Evolutionary conservation across 2,113 vertebrate genomes (phyloP).

Genomic region (Pollachius pollachius): DNA sequence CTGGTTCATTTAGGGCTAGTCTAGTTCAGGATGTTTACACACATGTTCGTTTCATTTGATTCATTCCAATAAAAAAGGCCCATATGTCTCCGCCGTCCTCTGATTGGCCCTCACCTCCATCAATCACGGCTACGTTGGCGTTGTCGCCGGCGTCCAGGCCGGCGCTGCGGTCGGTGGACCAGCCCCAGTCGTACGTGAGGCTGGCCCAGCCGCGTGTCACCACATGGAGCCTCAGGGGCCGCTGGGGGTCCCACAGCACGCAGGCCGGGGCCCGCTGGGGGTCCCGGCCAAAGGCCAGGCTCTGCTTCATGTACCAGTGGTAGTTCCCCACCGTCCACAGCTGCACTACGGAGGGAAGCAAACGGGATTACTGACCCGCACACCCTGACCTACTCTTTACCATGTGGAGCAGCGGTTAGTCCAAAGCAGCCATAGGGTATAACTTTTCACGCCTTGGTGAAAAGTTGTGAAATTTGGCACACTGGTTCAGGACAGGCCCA

Average conservation of each 20-base stretch:
- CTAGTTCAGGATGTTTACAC: too few species aligned
- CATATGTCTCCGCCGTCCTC: not conserved
- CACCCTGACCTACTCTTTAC: too few species aligned
- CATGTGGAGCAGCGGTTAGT: too few species aligned
- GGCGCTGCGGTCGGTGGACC: constrained; percentile 79
- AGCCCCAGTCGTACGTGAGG: constrained; percentile 88
- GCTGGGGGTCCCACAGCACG: constrained; percentile 84
- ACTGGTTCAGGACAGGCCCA: too few species aligned
- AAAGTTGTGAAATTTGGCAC: too few species aligned
- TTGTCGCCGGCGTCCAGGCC: constrained; percentile 67
- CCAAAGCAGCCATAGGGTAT: too few species aligned
- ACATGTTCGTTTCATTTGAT: not conserved
- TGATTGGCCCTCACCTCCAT: constrained; percentile 80
- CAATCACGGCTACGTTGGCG: constrained; percentile 90
- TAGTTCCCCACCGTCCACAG: constrained; percentile 92
- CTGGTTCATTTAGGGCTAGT: too few species aligned
- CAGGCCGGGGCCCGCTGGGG: constrained; percentile 73
- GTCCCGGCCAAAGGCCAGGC: constrained; percentile 78
- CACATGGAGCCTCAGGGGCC: constrained; percentile 76
- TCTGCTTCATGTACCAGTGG: constrained; percentile 98
- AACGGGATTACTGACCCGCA: not conserved
- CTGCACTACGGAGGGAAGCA: constrained; percentile 80
- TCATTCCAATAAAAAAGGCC: not conserved
- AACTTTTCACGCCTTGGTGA: too few species aligned
- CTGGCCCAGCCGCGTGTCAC: constrained; percentile 80